These are phyloP conservation scores for Avahi laniger DNA, from an alignment of 2,797 vertebrate species.

Conservation along the genomic window DNA sequence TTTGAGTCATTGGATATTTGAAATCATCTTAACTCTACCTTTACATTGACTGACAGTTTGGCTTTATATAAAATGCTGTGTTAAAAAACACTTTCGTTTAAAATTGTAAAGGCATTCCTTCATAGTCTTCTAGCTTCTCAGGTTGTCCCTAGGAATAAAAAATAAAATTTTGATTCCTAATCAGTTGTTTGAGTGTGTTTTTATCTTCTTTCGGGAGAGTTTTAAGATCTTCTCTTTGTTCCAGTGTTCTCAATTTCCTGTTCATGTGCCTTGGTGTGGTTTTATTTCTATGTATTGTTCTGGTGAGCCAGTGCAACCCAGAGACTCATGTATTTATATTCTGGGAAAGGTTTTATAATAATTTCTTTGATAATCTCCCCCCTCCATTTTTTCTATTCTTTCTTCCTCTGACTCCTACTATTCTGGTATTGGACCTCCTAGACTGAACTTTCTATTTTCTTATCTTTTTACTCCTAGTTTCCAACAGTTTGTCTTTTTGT, in stretches of 20 bases:
- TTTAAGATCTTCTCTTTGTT: not conserved
- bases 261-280: not conserved
- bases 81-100: not conserved
- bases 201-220: not conserved
- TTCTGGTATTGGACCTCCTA: not conserved
- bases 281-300: not conserved
- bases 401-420: not conserved
- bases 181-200: not conserved
- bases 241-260: not conserved
- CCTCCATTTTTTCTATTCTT: not conserved
- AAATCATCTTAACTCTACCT: not conserved
- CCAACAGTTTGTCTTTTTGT: not conserved
- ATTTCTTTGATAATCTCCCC: not conserved
- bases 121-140: not conserved
- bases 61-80: not conserved
- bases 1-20: not conserved
- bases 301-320: not conserved
- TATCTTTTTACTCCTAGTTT: not conserved
- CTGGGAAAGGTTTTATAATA: not conserved
- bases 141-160: not conserved
- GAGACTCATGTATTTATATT: not conserved
- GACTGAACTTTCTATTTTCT: not conserved
- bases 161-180: not conserved
- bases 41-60: not conserved
- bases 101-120: not conserved